Evolutionary conservation across 2,113 vertebrate species (phyloP).

Genomic region (Chamaea fasciata): DNA sequence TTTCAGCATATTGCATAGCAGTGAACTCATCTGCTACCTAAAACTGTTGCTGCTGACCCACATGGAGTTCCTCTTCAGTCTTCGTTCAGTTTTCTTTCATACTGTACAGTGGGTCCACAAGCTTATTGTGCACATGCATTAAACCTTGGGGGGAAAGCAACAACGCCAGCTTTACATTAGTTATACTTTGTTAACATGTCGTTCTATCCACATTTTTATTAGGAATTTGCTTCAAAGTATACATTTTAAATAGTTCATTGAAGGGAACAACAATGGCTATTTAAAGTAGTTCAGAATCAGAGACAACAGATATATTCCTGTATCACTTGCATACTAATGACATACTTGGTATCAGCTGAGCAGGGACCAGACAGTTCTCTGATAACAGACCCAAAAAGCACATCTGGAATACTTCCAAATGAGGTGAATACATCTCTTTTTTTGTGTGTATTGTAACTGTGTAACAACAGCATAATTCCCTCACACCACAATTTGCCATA

Average conservation of each 20-base stretch:
- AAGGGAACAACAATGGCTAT: background rate
- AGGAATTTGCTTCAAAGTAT: background rate
- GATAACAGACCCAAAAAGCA: background rate
- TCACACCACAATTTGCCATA: background rate
- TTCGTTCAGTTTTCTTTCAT: conserved; percentile 82
- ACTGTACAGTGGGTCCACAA: conserved; percentile 85
- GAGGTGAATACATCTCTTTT: background rate
- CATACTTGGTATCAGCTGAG: background rate
- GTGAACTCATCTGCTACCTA: conserved; percentile 60
- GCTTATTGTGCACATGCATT: conserved; percentile 85
- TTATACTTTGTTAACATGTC: background rate
- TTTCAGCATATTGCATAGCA: conserved; percentile 70
- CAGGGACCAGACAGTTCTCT: background rate
- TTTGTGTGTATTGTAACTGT: background rate
- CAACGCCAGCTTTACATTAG: conserved; percentile 62
- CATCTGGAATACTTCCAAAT: background rate
- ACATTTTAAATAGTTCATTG: background rate
- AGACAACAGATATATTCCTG: background rate
- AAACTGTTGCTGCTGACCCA: conserved; percentile 62
- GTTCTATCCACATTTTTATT: conserved; percentile 2
- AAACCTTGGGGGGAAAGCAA: conserved; percentile 75
- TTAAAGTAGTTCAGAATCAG: background rate
- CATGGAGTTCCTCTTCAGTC: conserved; percentile 56
- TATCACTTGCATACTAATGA: background rate
- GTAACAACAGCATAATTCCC: background rate